Conservation (phyloP, 2,113 vertebrate genomes). For the Panthera leo region DNA sequence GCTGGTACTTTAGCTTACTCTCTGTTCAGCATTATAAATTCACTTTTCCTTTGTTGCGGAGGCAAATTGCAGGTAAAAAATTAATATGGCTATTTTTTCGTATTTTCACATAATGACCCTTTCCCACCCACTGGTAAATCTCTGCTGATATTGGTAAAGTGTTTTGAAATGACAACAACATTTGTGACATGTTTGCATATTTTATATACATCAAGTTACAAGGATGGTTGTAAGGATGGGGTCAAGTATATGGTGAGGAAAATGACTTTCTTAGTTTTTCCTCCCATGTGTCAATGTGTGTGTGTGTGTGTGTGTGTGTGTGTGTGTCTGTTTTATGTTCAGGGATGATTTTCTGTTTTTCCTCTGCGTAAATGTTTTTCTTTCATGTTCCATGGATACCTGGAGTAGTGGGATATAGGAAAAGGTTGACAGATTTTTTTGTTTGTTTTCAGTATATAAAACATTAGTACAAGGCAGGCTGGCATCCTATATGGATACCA, state of each 20-base stretch:
- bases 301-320: slow-evolving; percentile 56
- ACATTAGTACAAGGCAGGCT: slow-evolving; percentile 77
- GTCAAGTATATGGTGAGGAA: slow-evolving; percentile 77
- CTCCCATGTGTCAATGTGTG: neutral
- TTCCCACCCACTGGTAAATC: slow-evolving; percentile 83
- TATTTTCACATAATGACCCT: slow-evolving; percentile 86
- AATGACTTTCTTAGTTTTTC: slow-evolving; percentile 65
- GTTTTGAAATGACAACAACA: slow-evolving; percentile 82
- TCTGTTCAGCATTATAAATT: slow-evolving; percentile 82
- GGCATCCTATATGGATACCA: slow-evolving; percentile 72
- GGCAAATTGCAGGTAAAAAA: slow-evolving; percentile 87
- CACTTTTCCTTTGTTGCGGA: slow-evolving; percentile 81
- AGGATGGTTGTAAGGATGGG: slow-evolving; percentile 77
- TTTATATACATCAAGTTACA: slow-evolving; percentile 83
- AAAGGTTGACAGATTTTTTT: slow-evolving; percentile 72
- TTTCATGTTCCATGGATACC: slow-evolving; percentile 81
- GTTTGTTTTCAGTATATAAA: slow-evolving; percentile 79
- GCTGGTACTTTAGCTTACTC: slow-evolving; percentile 81
- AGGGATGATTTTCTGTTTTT: slow-evolving; percentile 74
- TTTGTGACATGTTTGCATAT: slow-evolving; percentile 88
- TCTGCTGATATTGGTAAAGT: slow-evolving; percentile 79
- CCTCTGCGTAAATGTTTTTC: slow-evolving; percentile 79
- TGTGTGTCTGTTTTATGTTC: slow-evolving; percentile 52
- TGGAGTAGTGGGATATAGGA: slow-evolving; percentile 74
- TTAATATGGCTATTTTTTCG: slow-evolving; percentile 89